These are phyloP conservation scores for Silurus glanis DNA, from an alignment of 2,113 vertebrate species.

Conservation along the genomic window DNA sequence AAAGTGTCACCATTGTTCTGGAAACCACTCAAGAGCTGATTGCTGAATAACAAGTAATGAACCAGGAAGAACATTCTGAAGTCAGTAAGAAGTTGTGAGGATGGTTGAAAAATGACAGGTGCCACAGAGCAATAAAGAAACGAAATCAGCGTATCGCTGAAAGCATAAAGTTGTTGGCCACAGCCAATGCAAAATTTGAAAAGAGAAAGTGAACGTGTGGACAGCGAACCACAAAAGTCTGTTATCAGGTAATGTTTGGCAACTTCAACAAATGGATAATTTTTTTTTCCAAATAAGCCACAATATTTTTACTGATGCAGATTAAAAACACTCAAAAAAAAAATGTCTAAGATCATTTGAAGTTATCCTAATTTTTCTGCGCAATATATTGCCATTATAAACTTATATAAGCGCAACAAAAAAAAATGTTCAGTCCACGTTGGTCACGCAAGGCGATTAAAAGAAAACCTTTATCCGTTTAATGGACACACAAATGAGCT, in stretches of 20 bases:
- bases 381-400: neutral
- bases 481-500: neutral
- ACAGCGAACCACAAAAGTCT: neutral
- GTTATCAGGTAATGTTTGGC: too few relatives aligned
- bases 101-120: constrained; percentile 11
- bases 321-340: neutral
- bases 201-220: neutral
- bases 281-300: neutral
- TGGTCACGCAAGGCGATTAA: neutral
- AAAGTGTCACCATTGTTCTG: neutral
- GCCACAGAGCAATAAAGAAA: neutral
- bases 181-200: too few relatives aligned
- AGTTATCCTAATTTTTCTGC: neutral
- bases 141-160: neutral
- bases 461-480: neutral
- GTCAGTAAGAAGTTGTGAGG: neutral
- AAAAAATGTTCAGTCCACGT: neutral
- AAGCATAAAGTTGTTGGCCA: neutral
- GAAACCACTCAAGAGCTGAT: neutral
- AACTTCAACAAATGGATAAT: neutral
- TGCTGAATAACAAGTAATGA: neutral
- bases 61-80: neutral
- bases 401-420: neutral
- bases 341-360: neutral
- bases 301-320: neutral